These are phyloP conservation scores for Chamaea fasciata DNA, from an alignment of 2,113 vertebrate genomes.

Conservation along the genomic window DNA sequence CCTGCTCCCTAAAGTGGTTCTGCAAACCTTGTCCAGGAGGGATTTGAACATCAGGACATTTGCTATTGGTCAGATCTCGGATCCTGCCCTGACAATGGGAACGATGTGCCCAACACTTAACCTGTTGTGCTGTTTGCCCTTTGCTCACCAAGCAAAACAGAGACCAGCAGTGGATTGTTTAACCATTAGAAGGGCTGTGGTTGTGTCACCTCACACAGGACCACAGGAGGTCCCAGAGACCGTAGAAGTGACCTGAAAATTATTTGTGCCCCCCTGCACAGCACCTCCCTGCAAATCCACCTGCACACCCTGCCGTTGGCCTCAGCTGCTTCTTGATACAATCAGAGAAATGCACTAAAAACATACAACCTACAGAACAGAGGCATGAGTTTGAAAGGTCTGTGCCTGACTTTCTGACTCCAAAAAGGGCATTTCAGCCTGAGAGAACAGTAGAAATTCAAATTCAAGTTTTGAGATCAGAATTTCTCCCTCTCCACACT, in stretches of 20 bases:
- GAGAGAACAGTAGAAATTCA: neutral
- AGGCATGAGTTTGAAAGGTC: neutral
- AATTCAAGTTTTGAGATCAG: neutral
- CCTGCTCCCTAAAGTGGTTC: neutral
- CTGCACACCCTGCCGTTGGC: neutral
- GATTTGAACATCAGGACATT: neutral
- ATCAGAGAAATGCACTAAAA: neutral
- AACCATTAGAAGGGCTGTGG: neutral
- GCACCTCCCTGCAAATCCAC: neutral
- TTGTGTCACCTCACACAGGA: neutral
- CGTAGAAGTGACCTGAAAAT: neutral
- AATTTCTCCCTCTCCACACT: neutral
- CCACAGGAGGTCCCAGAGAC: neutral
- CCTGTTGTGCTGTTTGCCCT: neutral
- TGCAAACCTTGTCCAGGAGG: neutral
- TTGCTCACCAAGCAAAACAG: neutral
- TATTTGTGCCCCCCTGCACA: neutral
- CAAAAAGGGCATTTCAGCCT: neutral
- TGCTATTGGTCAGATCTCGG: neutral
- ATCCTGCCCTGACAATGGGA: neutral
- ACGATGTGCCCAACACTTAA: rapidly evolving
- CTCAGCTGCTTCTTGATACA: neutral
- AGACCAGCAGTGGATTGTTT: neutral
- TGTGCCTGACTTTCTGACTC: neutral
- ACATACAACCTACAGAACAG: neutral